Base-by-base conservation (phyloP, 1,140 invertebrate species). In the Matsumurasca onukii region DNA sequence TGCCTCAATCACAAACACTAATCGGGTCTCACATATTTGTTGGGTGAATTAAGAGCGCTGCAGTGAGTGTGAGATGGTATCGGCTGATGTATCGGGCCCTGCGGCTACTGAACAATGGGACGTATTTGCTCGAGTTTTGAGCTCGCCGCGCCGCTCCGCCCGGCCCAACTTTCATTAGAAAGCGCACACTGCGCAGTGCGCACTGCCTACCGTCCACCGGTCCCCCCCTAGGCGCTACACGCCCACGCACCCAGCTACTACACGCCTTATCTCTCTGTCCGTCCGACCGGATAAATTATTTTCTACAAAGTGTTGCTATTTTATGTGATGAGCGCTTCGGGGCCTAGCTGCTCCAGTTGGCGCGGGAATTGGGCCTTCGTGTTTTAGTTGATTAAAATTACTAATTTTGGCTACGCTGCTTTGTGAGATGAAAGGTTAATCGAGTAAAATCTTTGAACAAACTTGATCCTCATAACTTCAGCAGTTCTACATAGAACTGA, bases 151-250 rank as follows among this genome's bases (percentile, higher is more conserved):
- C 49, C 5, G 49, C 5, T 9, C 34, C 9, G 34, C 34, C 34
- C n/a, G n/a, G n/a, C n/a, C n/a, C n/a, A n/a, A 51, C 49, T 51
- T 51, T 51, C 49, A 51, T 51, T 51, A 51, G 49, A 51, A 51
- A 51, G 49, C 49, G 17, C 49, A 51, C 49, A 20, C 49, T 17
- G 34, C 34, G 17, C n/a, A 22, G 49, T 17, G 49, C 17, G 17
- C 49, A 5, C 49, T 17, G n/a, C 5, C n/a, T 5, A n/a, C 3
- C 3, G 17, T 5, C 49, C 49, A 20, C n/a, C 49, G 24, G 17
- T 45, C 39, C 24, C 5, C 49, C 24, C 49, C 17, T 22, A 20
- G 24, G 17, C 49, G 49, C 5, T 45, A 12, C 39, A n/a, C 9
- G 9, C 9, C n/a, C 39, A n/a, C 39, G 9, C 17, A 20, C 5